phyloP scores from a whole-genome alignment of 1,140 invertebrate genomes.

The Lerema accius region DNA sequence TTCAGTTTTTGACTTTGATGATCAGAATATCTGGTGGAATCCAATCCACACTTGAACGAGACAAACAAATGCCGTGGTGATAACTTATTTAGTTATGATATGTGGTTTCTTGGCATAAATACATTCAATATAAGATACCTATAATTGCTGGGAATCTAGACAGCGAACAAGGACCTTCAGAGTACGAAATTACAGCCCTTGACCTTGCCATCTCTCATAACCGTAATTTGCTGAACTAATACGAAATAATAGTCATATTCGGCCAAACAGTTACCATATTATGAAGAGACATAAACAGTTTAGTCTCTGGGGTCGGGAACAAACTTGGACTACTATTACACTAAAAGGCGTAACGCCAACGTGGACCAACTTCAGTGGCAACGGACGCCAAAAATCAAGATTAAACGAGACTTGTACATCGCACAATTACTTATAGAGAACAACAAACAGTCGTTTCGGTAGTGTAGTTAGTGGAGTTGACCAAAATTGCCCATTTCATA shows the following conservation, averaged over 20 bases:
- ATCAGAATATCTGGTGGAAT: too few species aligned
- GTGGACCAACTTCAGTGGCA: slow-evolving; percentile 22
- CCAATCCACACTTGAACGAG: too few species aligned
- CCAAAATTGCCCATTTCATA: slow-evolving; percentile 57
- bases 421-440: slow-evolving; percentile 39
- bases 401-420: slow-evolving; percentile 30
- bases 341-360: slow-evolving; percentile 31
- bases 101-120: too few species aligned
- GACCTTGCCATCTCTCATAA: slow-evolving; percentile 6
- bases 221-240: slow-evolving; percentile 20
- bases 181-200: slow-evolving; percentile 11
- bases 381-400: slow-evolving; percentile 31
- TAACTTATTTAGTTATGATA: too few species aligned
- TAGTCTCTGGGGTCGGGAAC: slow-evolving; percentile 18
- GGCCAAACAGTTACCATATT: slow-evolving; percentile 7
- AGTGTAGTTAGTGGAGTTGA: slow-evolving; percentile 42
- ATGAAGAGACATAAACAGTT: slow-evolving; percentile 30
- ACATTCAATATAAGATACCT: background rate
- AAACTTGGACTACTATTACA: slow-evolving; percentile 28
- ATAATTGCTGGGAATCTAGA: background rate
- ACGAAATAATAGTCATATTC: slow-evolving; percentile 25
- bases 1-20: too few species aligned
- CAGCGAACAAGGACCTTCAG: background rate
- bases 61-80: too few species aligned
- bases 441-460: slow-evolving; percentile 49